These are phyloP conservation scores for Corythaixoides concolor DNA, from an alignment of 2,113 vertebrate species.

Conservation along the genomic window DNA sequence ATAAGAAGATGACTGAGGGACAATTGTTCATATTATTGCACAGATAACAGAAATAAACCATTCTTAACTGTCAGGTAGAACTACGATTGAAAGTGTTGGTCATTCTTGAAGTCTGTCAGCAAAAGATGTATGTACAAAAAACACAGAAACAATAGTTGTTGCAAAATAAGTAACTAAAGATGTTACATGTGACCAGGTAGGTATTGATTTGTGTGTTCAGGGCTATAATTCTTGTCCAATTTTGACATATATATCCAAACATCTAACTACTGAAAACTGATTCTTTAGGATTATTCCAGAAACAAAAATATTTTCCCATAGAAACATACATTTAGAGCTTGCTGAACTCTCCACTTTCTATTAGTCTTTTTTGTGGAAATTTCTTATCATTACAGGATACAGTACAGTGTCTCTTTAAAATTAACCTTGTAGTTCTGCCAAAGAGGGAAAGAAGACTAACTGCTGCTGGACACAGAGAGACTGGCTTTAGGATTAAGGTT, in stretches of 20 bases:
- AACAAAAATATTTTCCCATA: background rate
- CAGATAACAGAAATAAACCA: background rate
- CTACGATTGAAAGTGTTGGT: background rate
- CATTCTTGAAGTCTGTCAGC: background rate
- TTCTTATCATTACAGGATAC: background rate
- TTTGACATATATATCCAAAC: background rate
- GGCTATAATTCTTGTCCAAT: background rate
- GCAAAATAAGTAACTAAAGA: background rate
- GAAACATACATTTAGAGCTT: background rate
- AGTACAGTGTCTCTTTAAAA: background rate
- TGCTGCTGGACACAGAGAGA: background rate
- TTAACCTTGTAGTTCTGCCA: background rate
- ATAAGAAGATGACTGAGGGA: background rate
- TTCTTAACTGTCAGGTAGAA: background rate
- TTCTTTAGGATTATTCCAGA: background rate
- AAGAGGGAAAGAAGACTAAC: background rate
- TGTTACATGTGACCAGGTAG: fast-evolving
- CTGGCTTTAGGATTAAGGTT: background rate
- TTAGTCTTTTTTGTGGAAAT: background rate
- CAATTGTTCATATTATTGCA: background rate
- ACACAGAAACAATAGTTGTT: background rate
- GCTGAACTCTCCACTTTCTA: background rate
- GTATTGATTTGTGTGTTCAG: background rate
- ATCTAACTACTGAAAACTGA: background rate
- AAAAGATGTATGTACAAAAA: background rate